Conservation (phyloP, 2,888 invertebrate species). For the Spilosoma lubricipeda region DNA sequence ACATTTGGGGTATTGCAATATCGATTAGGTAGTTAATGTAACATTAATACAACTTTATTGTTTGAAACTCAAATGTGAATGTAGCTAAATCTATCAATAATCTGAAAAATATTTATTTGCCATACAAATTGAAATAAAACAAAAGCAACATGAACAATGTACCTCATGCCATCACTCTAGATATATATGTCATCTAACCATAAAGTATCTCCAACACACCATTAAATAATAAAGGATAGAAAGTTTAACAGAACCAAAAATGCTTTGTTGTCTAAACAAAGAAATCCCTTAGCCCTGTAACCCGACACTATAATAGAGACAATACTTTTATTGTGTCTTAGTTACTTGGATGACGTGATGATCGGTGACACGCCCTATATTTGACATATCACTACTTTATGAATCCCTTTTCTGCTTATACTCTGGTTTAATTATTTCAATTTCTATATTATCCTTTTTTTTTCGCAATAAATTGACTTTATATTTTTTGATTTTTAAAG, state of each 20-base stretch:
- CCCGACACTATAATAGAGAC: constrained; percentile 51
- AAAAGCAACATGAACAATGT: not conserved
- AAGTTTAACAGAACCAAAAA: not conserved
- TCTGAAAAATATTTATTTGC: not conserved
- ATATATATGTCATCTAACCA: not conserved
- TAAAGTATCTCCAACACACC: not conserved
- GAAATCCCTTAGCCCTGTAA: constrained; percentile 40
- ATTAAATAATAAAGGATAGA: not conserved
- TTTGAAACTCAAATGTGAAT: no score
- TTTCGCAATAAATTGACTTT: not conserved
- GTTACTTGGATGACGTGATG: constrained; percentile 23
- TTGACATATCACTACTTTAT: constrained; percentile 15
- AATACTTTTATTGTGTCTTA: constrained; percentile 34
- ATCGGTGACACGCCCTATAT: constrained; percentile 36
- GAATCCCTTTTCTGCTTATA: constrained; percentile 5
- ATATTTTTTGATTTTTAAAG: not conserved
- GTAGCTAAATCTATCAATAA: no score
- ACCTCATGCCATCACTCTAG: not conserved
- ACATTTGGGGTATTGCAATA: no score
- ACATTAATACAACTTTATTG: no score
- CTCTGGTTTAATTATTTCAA: not conserved
- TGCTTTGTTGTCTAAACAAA: constrained; percentile 40
- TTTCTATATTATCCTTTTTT: not conserved
- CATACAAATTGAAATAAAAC: not conserved
- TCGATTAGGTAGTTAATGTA: no score